Evolutionary conservation across 2,888 invertebrate genomes (phyloP).

Genomic region (Leptarthrus brevirostris): DNA sequence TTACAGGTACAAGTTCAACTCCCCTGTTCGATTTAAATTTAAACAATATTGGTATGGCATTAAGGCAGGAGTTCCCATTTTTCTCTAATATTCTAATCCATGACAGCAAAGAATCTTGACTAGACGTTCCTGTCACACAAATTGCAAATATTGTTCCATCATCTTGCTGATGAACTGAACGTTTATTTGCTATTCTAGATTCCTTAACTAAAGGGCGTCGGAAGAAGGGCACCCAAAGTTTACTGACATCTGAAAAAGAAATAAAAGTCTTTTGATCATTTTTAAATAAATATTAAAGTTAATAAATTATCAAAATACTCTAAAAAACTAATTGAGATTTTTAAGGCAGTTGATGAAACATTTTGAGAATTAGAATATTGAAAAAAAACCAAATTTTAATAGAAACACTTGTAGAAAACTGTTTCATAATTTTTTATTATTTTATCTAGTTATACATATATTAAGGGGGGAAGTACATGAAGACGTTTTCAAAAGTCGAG

Average conservation of each 20-base stretch:
- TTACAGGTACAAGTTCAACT: not conserved
- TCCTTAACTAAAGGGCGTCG: constrained; percentile 67
- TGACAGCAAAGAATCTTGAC: constrained; percentile 90
- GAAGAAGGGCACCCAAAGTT: constrained; percentile 72
- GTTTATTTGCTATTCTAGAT: constrained; percentile 67
- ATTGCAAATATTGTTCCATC: constrained; percentile 89
- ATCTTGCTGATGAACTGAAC: constrained; percentile 89
- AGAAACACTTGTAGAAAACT: too few species aligned
- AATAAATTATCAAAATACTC: too few species aligned
- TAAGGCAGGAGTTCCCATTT: constrained; percentile 78
- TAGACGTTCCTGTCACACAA: constrained; percentile 91
- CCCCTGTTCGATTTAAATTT: constrained; percentile 74
- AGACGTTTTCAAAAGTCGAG: too few species aligned
- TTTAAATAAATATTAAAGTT: too few species aligned
- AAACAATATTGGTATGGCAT: constrained; percentile 85
- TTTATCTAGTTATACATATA: too few species aligned
- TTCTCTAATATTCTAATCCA: constrained; percentile 87
- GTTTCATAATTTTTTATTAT: too few species aligned
- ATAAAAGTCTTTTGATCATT: not conserved
- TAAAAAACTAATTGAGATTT: too few species aligned
- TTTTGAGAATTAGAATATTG: too few species aligned
- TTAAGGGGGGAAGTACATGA: too few species aligned
- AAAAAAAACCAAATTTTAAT: too few species aligned
- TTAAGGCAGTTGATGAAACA: too few species aligned
- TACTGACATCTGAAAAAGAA: constrained; percentile 74